Conservation (phyloP, 1,140 invertebrate species). For the Drosophila littoralis region DNA sequence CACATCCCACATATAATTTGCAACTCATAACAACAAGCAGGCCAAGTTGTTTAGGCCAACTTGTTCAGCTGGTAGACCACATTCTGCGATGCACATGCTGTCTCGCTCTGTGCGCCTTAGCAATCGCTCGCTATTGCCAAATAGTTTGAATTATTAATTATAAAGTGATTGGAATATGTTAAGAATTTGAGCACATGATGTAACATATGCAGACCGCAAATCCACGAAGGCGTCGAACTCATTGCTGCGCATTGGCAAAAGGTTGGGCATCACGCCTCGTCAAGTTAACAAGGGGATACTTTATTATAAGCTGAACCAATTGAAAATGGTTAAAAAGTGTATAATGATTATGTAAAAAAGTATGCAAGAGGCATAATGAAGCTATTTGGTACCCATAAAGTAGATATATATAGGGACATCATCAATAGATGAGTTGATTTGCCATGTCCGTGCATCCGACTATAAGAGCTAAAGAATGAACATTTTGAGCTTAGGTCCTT, state of each 20-base stretch:
- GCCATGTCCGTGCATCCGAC: too few species aligned
- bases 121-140: constrained; percentile 64
- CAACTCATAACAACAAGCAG: constrained; percentile 57
- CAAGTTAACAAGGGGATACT: too few species aligned
- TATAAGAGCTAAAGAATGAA: too few species aligned
- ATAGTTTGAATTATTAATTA: constrained; percentile 79
- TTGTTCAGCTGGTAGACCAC: constrained; percentile 60
- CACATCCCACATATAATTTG: constrained; percentile 77
- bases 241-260: neutral
- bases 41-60: constrained; percentile 46
- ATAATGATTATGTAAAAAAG: too few species aligned
- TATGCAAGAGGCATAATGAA: too few species aligned
- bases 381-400: too few species aligned
- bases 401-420: too few species aligned
- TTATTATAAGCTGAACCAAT: too few species aligned
- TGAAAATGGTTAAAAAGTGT: too few species aligned
- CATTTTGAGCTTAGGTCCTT: too few species aligned
- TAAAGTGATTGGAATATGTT: constrained; percentile 63
- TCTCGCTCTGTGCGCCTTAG: constrained; percentile 9
- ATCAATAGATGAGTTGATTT: too few species aligned
- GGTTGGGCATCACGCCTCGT: neutral
- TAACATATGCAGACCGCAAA: neutral
- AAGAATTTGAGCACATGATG: constrained; percentile 28
- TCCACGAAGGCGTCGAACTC: neutral
- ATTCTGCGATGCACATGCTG: constrained; percentile 57